Conservation (phyloP, 1,140 invertebrate species). For the Adelges cooleyi region DNA sequence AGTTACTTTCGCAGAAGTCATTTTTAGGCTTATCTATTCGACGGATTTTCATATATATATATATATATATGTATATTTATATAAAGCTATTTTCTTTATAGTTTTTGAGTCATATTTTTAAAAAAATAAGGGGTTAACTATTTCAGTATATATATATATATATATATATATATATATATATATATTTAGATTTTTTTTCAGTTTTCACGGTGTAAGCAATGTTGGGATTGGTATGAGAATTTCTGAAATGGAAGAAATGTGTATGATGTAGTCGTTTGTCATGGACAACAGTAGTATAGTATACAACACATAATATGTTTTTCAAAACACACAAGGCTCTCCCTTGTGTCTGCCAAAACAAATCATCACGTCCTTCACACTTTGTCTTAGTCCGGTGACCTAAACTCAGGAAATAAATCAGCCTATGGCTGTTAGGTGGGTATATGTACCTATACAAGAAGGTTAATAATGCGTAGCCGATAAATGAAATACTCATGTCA, state of each 20-base stretch:
- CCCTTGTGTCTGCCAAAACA: background rate
- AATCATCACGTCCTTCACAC: background rate
- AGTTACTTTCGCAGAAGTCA: too few relatives aligned
- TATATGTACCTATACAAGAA: background rate
- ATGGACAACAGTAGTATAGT: too few relatives aligned
- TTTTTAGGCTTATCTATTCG: too few relatives aligned
- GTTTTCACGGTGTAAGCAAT: background rate
- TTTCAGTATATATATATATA: too few relatives aligned
- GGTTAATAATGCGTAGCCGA: background rate
- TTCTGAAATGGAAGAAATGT: background rate
- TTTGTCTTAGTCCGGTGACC: background rate
- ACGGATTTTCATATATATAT: too few relatives aligned
- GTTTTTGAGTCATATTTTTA: too few relatives aligned
- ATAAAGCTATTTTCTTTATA: too few relatives aligned
- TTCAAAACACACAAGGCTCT: background rate
- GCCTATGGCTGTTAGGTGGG: background rate
- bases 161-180: too few relatives aligned
- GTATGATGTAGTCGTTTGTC: background rate
- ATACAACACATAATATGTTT: background rate
- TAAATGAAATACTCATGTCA: constrained; percentile 2
- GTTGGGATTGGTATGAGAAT: background rate
- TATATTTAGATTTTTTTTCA: background rate
- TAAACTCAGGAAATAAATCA: background rate
- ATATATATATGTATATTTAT: too few relatives aligned
- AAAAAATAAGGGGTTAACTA: too few relatives aligned